Evolutionary conservation across 2,888 invertebrate species (phyloP).

Genomic region (Metacarcinus magister): DNA sequence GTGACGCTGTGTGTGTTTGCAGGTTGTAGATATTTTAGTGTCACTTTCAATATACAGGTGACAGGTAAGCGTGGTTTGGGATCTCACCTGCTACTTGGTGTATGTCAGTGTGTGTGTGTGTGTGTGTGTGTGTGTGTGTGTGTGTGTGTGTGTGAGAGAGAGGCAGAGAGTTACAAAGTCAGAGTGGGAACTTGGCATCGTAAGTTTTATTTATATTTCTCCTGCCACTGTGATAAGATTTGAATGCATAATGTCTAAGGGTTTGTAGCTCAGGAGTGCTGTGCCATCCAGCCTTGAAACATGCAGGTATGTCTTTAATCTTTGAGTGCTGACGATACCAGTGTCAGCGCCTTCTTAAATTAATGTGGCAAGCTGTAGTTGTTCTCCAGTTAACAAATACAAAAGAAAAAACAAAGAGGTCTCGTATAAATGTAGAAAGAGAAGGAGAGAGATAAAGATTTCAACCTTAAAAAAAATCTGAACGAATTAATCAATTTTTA

Average conservation of each 20-base stretch:
- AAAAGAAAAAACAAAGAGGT: too few species aligned
- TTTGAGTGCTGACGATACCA: background rate
- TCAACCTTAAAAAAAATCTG: too few species aligned
- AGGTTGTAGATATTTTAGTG: too few species aligned
- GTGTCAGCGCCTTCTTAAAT: too few species aligned
- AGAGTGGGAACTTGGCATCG: background rate
- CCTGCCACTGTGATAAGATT: background rate
- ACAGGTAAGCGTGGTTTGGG: too few species aligned
- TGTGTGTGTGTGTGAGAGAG: background rate
- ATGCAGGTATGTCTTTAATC: background rate
- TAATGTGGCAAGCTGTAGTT: too few species aligned
- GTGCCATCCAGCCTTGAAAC: background rate
- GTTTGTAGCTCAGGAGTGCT: background rate
- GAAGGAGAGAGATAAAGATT: too few species aligned
- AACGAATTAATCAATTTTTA: too few species aligned
- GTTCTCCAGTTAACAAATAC: too few species aligned
- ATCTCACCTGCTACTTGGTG: background rate
- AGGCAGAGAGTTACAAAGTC: background rate
- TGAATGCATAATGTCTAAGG: background rate
- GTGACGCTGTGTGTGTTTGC: too few species aligned
- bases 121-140: constrained; percentile 17
- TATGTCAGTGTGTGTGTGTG: background rate
- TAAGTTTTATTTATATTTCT: background rate
- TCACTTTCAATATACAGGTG: too few species aligned
- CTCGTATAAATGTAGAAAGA: too few species aligned